These are phyloP conservation scores for Halcyon badia DNA, from an alignment of 2,797 vertebrate genomes.

Conservation along the genomic window DNA sequence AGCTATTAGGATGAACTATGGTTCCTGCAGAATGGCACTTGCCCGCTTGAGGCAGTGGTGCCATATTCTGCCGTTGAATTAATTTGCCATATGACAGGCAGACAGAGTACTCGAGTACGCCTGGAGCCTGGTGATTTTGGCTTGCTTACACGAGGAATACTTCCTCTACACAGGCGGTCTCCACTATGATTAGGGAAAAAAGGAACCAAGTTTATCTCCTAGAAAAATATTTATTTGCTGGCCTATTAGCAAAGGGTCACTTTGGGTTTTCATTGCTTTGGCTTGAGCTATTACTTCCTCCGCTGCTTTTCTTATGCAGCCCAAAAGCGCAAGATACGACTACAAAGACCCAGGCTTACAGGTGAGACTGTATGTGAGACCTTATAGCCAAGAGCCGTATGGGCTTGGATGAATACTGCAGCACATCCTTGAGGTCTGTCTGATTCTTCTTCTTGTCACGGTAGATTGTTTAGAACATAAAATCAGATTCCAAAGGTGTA, in stretches of 20 bases:
- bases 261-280: background rate
- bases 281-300: background rate
- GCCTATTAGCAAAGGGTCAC: background rate
- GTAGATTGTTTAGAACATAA: background rate
- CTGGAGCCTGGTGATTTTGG: background rate
- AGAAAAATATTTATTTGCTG: constrained; percentile 17
- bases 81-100: constrained; percentile 17
- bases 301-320: background rate
- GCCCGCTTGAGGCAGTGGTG: background rate
- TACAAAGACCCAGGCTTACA: background rate
- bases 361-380: background rate
- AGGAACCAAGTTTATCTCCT: background rate
- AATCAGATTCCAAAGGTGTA: background rate
- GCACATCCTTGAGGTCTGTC: background rate
- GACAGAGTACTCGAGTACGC: background rate
- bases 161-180: background rate
- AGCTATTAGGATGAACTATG: background rate
- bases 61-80: constrained; percentile 2
- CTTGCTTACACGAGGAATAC: background rate
- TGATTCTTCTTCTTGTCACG: background rate
- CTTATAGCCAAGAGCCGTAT: background rate
- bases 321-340: background rate
- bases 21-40: background rate
- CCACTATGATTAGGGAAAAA: background rate
- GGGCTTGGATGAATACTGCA: background rate